Conservation (phyloP, 2,888 invertebrate species). For the Leistus spinibarbis region DNA sequence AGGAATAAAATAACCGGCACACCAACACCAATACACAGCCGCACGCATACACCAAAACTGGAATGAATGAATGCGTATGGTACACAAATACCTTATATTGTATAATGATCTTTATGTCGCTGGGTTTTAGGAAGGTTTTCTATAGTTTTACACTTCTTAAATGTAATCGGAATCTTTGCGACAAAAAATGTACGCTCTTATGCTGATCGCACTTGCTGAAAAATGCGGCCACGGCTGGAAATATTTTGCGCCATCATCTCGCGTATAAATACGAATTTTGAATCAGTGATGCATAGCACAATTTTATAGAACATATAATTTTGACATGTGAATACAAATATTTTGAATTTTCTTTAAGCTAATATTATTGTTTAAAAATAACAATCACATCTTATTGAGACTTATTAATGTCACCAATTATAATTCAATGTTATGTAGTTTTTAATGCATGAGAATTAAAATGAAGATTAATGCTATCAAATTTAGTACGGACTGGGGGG, state of each 20-base stretch:
- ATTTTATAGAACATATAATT: background rate
- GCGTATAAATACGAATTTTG: background rate
- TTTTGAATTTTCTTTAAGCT: too few species aligned
- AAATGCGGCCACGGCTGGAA: background rate
- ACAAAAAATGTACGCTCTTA: background rate
- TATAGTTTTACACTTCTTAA: background rate
- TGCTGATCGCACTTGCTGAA: background rate
- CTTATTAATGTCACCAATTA: background rate
- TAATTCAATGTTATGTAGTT: too few species aligned
- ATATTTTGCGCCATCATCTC: background rate
- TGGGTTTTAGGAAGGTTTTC: background rate
- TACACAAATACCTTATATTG: background rate
- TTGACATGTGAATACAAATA: too few species aligned
- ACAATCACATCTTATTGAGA: background rate
- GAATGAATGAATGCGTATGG: slow-evolving; percentile 7
- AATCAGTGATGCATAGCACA: background rate
- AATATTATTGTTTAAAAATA: background rate
- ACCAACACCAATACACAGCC: background rate
- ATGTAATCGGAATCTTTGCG: background rate
- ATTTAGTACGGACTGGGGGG: too few species aligned
- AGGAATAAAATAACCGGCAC: background rate
- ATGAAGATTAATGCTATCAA: too few species aligned
- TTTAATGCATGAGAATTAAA: too few species aligned
- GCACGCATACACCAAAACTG: background rate
- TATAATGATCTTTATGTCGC: background rate